These are phyloP conservation scores for Yoshiicerus persimilis DNA, from an alignment of 1,140 invertebrate species.

Conservation along the genomic window DNA sequence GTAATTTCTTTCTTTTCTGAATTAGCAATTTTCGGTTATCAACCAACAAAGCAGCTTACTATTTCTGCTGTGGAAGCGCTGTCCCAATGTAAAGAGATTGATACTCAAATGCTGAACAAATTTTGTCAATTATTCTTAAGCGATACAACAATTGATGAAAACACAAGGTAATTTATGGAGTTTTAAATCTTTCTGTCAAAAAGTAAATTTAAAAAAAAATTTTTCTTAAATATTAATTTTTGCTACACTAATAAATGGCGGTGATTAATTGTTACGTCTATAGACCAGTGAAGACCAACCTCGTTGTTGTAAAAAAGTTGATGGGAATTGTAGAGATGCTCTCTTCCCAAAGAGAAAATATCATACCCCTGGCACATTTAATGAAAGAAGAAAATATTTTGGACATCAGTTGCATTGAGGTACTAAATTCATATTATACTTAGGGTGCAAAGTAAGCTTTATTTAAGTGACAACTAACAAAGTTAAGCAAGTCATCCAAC, in stretches of 20 bases:
- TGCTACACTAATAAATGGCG: not conserved
- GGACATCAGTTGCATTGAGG: not conserved
- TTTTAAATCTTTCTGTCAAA: not conserved
- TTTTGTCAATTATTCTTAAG: slow-evolving; percentile 15
- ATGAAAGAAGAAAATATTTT: not conserved
- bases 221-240: not conserved
- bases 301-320: not conserved
- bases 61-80: slow-evolving; percentile 24
- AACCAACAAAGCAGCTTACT: not conserved
- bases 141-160: not conserved
- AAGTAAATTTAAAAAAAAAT: not conserved
- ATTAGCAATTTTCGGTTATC: not conserved
- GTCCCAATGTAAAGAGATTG: not conserved
- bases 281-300: not conserved
- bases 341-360: slow-evolving; percentile 6
- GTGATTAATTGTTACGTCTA: not conserved
- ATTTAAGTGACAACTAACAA: not conserved
- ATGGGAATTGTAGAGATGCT: slow-evolving; percentile 16
- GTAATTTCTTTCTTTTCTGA: slow-evolving; percentile 32
- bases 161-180: not conserved
- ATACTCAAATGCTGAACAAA: not conserved
- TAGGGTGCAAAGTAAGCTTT: too few relatives aligned
- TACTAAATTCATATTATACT: not conserved
- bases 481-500: too few relatives aligned
- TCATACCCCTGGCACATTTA: not conserved